Conservation (phyloP, 2,797 vertebrate species). For the Gobionotothen gibberifrons region DNA sequence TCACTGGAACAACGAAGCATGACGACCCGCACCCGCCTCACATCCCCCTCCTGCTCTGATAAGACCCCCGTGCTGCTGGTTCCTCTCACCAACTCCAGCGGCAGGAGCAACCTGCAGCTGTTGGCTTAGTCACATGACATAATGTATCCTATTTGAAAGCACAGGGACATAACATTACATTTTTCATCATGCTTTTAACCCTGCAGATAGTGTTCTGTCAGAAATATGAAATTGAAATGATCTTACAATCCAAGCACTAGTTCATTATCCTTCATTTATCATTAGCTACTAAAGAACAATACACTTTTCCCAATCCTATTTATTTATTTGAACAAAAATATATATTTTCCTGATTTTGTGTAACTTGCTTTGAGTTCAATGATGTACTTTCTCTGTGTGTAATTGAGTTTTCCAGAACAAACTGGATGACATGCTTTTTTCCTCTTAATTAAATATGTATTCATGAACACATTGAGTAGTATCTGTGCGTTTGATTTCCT, state of each 20-base stretch:
- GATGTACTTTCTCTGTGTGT: not conserved
- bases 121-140: constrained; percentile 47
- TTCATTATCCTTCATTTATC: not conserved
- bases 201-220: not conserved
- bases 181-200: not conserved
- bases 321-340: not conserved
- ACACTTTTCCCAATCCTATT: not conserved
- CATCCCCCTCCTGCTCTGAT: not conserved
- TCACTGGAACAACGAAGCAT: constrained; percentile 80
- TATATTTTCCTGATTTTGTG: not conserved
- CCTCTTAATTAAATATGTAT: not conserved
- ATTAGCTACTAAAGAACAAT: constrained; percentile 1
- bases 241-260: not conserved
- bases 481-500: constrained; percentile 7
- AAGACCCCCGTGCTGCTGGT: constrained; percentile 41
- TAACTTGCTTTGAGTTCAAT: not conserved
- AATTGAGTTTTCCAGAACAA: not conserved
- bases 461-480: not conserved
- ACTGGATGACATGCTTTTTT: not conserved
- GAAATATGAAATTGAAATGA: not conserved
- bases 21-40: constrained; percentile 71
- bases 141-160: not conserved
- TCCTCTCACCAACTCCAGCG: constrained; percentile 80
- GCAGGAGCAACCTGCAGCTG: constrained; percentile 76
- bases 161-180: not conserved